Conservation (phyloP, 2,113 vertebrate species). For the Rhinopomastus cyanomelas region DNA sequence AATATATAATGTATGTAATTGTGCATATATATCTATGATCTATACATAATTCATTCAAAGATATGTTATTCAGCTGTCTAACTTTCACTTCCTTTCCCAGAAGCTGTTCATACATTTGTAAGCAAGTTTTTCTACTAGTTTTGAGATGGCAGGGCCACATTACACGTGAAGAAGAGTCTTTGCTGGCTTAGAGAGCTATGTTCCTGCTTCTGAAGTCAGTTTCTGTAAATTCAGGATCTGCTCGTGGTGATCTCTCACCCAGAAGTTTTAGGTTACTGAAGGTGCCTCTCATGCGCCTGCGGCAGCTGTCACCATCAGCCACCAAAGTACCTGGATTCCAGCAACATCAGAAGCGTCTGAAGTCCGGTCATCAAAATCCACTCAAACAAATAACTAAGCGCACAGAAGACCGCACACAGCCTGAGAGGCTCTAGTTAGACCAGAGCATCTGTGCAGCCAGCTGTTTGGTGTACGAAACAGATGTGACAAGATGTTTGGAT, state of each 20-base stretch:
- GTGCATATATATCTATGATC: neutral
- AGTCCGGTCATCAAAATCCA: constrained; percentile 29
- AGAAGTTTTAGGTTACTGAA: neutral
- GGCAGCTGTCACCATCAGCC: constrained; percentile 3
- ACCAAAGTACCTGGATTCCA: neutral
- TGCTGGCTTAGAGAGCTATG: neutral
- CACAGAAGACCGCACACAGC: constrained; percentile 35
- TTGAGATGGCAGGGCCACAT: neutral
- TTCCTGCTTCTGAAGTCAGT: neutral
- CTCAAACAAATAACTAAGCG: constrained; percentile 45
- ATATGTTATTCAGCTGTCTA: neutral
- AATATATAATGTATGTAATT: neutral
- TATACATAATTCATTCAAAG: neutral
- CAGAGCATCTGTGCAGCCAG: constrained; percentile 62
- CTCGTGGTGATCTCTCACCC: neutral
- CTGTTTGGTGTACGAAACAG: constrained; percentile 52
- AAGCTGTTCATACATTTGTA: neutral
- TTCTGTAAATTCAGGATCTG: neutral
- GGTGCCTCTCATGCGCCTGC: neutral
- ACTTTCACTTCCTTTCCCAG: neutral
- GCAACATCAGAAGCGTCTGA: neutral
- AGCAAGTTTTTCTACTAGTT: neutral
- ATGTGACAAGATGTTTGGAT: constrained; percentile 60
- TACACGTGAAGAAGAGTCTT: neutral
- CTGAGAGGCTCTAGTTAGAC: constrained; percentile 9